phyloP scores from a whole-genome alignment of 2,797 vertebrate genomes.

The Microcaecilia unicolor region DNA sequence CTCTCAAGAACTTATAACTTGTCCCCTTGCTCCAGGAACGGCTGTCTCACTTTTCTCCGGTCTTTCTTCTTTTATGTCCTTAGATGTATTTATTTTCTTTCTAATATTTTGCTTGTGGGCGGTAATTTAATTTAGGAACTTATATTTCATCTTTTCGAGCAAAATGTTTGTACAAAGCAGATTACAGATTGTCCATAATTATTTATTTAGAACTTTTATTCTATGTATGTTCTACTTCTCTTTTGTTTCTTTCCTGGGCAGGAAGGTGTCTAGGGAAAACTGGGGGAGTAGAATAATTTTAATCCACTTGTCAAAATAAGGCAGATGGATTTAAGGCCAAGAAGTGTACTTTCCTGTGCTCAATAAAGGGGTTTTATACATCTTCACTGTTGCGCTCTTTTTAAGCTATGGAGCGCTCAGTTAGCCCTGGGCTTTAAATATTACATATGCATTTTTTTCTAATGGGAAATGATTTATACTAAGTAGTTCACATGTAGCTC shows the following conservation, averaged over 20 bases:
- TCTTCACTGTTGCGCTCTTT: background rate
- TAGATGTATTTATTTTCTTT: no score
- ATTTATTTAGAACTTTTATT: no score
- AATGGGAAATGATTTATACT: background rate
- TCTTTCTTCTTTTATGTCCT: no score
- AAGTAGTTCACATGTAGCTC: background rate
- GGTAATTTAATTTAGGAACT: no score
- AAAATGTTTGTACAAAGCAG: no score
- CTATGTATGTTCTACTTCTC: no score
- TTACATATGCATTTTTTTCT: background rate
- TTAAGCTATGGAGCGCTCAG: background rate
- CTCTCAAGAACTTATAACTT: no score
- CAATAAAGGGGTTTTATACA: background rate
- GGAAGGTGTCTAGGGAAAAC: background rate
- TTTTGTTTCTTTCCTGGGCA: no score
- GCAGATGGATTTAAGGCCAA: background rate
- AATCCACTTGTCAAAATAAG: background rate
- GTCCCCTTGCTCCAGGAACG: background rate
- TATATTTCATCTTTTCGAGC: no score
- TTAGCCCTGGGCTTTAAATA: rapidly evolving
- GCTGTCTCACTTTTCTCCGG: background rate
- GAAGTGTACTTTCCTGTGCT: background rate
- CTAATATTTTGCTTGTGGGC: no score
- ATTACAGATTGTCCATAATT: no score
- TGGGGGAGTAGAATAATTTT: background rate